These are phyloP conservation scores for Caenorhabditis remanei DNA, from an alignment of 1,140 invertebrate species.

Conservation along the genomic window DNA sequence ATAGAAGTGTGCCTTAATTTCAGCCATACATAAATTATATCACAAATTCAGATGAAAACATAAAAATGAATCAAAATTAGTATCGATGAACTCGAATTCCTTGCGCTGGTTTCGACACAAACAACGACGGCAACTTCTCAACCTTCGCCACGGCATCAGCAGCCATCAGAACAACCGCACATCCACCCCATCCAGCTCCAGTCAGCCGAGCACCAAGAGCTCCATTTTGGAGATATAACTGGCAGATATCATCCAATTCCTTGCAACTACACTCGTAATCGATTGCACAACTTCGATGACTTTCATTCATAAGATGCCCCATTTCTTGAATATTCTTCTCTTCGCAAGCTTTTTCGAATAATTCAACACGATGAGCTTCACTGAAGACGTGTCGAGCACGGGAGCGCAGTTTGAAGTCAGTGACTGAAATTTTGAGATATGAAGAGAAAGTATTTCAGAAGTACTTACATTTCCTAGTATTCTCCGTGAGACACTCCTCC, in stretches of 20 bases:
- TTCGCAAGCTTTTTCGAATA: constrained; percentile 84
- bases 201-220: constrained; percentile 90
- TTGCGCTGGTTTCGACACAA: constrained; percentile 61
- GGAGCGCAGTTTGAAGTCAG: constrained; percentile 85
- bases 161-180: constrained; percentile 87
- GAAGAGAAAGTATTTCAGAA: constrained; percentile 1
- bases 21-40: neutral
- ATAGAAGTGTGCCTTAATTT: too few relatives aligned
- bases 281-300: constrained; percentile 86
- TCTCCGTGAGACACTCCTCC: constrained; percentile 66
- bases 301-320: constrained; percentile 88
- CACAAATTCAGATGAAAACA: neutral
- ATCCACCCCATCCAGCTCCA: constrained; percentile 95
- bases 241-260: constrained; percentile 87
- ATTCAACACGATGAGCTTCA: constrained; percentile 84
- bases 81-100: constrained; percentile 69
- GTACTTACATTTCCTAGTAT: constrained; percentile 80
- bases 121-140: constrained; percentile 38
- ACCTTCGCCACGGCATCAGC: constrained; percentile 81
- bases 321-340: constrained; percentile 81
- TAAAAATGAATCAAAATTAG: neutral
- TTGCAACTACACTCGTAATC: constrained; percentile 93
- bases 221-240: constrained; percentile 84
- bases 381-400: constrained; percentile 90
- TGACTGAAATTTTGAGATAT: constrained; percentile 70